Evolutionary conservation across 2,888 invertebrate species (phyloP).

Genomic region (Eristalis pertinax): DNA sequence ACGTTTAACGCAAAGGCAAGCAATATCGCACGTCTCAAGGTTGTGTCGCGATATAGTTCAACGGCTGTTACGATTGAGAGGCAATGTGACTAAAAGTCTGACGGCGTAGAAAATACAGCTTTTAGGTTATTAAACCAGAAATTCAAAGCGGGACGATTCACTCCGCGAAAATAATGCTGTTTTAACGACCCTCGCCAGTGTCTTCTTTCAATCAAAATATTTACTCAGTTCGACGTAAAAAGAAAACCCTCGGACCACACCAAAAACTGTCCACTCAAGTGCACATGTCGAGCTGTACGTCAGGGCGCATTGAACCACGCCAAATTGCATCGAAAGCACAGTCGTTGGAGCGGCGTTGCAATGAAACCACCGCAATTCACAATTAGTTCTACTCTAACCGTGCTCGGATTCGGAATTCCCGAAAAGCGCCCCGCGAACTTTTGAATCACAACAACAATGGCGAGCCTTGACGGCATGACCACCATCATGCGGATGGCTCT

Average conservation of each 20-base stretch:
- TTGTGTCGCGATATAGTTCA: no score
- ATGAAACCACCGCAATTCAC: constrained; percentile 78
- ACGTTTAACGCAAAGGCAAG: no score
- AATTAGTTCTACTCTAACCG: constrained; percentile 31
- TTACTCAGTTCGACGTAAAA: background rate
- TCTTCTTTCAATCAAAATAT: background rate
- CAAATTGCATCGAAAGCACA: constrained; percentile 22
- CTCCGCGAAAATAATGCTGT: background rate
- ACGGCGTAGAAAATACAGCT: no score
- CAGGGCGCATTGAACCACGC: constrained; percentile 31
- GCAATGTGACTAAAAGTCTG: no score
- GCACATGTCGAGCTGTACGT: background rate
- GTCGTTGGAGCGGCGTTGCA: background rate
- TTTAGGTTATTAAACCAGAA: no score
- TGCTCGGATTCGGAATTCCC: constrained; percentile 13
- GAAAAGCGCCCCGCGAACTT: background rate
- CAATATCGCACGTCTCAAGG: no score
- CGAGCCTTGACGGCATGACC: constrained; percentile 78
- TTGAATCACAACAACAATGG: constrained; percentile 57
- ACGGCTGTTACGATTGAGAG: no score
- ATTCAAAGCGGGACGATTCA: background rate
- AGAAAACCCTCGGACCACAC: background rate
- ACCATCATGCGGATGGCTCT: constrained; percentile 85
- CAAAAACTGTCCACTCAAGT: background rate
- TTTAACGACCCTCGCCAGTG: background rate